Evolutionary conservation across 1,140 invertebrate genomes (phyloP), one percentile per base, ranked within the genome.

Genomic region (Geopemphigus sp.): DNA sequence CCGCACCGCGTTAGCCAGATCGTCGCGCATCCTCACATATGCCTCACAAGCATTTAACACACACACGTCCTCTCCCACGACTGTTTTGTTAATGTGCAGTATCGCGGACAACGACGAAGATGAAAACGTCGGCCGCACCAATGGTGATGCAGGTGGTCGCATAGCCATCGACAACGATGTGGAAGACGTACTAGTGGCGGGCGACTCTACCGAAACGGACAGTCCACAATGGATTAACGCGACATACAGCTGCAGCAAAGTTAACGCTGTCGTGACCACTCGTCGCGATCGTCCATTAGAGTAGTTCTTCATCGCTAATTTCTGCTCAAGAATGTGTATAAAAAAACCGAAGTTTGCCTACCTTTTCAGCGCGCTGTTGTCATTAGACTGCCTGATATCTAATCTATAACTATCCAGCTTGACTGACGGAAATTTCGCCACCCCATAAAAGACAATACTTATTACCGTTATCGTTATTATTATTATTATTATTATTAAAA

Each of bases 1-100:
- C 29, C 47, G 39, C 66, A 45, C 63, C 15, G 29, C 70, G 29
- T 59, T 74, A 2, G 82, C 80, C 39, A 82, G 73, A 26, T 82
- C 81, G 47, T 82, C 81, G n/a, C 81, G 80, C 29, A 82, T 81
- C 53, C 80, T 63, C 5, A 80, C 70, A 17, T 82, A 78, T 12
- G 80, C 82, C 14, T 82, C 82, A 19, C 82, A 82, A 12, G 82
- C 81, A 45, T 80, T 82, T 39, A 82, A 66, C 57, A 56, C 45
- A 22, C 82, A 82, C 22, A 82, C 73, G 53, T 82, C 81, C 17
- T 59, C 81, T 10, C 22, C 57, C 2, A 45, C 54, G 6, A 32
- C 5, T 5, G 73, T 57, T 1, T 26, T 45, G 73, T 76, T 61
- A 5, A 10, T 19, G n/a, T 15, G 3, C 22, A 10, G 1, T 24